Evolutionary conservation across 2,113 vertebrate genomes (phyloP), one percentile per base, ranked within the genome.

Genomic region (Gasterosteus nipponicus): DNA sequence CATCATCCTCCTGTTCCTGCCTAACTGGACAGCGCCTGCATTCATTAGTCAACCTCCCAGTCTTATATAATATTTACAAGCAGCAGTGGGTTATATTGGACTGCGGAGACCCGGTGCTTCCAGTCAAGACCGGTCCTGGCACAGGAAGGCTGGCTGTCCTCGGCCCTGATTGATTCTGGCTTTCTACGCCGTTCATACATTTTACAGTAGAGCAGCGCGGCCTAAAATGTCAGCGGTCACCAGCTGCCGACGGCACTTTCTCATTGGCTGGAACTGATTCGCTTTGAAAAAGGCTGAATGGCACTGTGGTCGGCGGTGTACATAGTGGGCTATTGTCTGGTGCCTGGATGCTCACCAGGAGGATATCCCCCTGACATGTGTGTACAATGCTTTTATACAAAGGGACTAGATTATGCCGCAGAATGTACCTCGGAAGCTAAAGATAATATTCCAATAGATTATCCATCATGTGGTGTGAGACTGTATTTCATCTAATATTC

Each of bases 1-100:
- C 80, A 84, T 83, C 79, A 61, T 71, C 60, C 35, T 73, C 51
- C 53, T 19, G 68, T 75, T 89, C 33, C 74, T 77, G 88, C 85
- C 82, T 69, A 75, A 72, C 71, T 77, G 82, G 75, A 91, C 87
- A 87, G 72, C 61, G 76, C 66, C 63, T 58, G 69, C 85, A 85
- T 92, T 92, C 89, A 92, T 92, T 89, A 86, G 88, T 84, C 78
- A 72, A 56, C 86, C 83, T 83, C 64, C 75, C 68, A 60, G 70
- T 81, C 65, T 85, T 89, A 87, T 81, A 89, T 92, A 88, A 90
- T 86, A 81, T 89, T 92, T 89, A 91, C 86, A 89, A 89, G 85
- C 75, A 69, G 54, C 46, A n/a, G 22, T 5, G 6, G 10, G 11
- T 39, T 87, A 81, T 78, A 85, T 86, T 58, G 67, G 83, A 47